These are phyloP conservation scores for Bradypodion ventrale DNA, from an alignment of 2,797 vertebrate genomes.

Conservation along the genomic window DNA sequence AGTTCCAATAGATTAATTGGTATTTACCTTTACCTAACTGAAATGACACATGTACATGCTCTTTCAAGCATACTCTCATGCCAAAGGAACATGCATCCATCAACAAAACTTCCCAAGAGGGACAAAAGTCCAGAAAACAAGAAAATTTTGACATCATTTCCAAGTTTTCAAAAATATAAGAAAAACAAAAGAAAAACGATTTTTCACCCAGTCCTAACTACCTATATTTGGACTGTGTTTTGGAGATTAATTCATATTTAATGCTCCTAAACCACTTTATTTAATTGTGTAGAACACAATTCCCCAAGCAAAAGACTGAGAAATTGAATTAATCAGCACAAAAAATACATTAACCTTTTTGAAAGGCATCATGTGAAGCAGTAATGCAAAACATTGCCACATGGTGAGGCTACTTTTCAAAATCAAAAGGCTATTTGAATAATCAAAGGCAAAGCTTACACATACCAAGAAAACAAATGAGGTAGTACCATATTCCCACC, in stretches of 20 bases:
- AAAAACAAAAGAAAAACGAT: background rate
- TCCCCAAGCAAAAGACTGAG: background rate
- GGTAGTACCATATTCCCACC: background rate
- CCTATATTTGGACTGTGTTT: background rate
- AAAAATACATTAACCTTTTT: background rate
- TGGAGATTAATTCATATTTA: background rate
- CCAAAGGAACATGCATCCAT: background rate
- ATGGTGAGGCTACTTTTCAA: slow-evolving; percentile 59
- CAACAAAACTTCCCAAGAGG: background rate
- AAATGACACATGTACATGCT: background rate
- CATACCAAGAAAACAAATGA: background rate
- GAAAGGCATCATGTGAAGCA: background rate
- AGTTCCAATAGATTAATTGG: too few species aligned
- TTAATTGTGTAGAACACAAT: background rate
- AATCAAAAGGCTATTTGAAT: background rate
- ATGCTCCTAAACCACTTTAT: background rate
- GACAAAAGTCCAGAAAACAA: background rate
- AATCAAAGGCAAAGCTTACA: background rate
- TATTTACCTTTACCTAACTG: background rate
- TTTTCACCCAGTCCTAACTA: background rate
- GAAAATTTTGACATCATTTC: background rate
- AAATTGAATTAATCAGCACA: background rate
- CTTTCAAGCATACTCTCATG: background rate
- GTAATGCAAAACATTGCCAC: slow-evolving; percentile 59
- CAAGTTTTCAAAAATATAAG: background rate